Evolutionary conservation across 2,888 invertebrate genomes (phyloP), one percentile per base, ranked within the genome.

Genomic region (Heteromyza rotundicornis): DNA sequence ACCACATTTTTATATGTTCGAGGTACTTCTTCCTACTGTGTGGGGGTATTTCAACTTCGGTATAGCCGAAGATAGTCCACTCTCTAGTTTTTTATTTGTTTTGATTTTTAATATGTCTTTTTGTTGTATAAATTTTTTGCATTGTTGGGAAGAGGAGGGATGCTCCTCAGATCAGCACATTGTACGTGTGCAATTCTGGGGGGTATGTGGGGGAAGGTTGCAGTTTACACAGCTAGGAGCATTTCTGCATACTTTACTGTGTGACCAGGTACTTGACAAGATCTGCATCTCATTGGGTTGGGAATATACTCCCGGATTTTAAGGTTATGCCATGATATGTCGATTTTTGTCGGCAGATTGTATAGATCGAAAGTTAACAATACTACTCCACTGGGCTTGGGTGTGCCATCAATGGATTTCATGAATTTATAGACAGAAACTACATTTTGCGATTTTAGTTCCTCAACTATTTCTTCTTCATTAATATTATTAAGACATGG

Each of bases 221-320:
- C 63, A 62, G 14, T 36, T 14, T 5, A 57, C 59, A 14, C 57
- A 62, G 40, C 12, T 36, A 1, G 59, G 17, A 8, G 14, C 27
- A 19, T 36, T 50, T 10, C 44, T 65, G 36, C 59, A 65, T 52
- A 53, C 54, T 65, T 64, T 1, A 16, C n/a, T 16, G 64, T 64
- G 51, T 64, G 63, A 3, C 65, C 65, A 12, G 64, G 57, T 10
- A 24, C 14, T 58, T 66, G 65, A 55, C 67, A 65, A 10, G 57
- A 59, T 54, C 60, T 59, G 56, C 64, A 64, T 8, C 64, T 56
- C 67, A 67, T 68, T 17, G 59, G 62, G 32, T 66, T 66, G 1
- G 64, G 66, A 20, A 68, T 59, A 20, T 63, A 64, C 57, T 61
- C 61, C 2, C 40, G 10, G 0, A 64, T 59, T 44, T 54, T 59